phyloP scores from a whole-genome alignment of 2,113 vertebrate genomes.

The Protomyctophum bolini region DNA sequence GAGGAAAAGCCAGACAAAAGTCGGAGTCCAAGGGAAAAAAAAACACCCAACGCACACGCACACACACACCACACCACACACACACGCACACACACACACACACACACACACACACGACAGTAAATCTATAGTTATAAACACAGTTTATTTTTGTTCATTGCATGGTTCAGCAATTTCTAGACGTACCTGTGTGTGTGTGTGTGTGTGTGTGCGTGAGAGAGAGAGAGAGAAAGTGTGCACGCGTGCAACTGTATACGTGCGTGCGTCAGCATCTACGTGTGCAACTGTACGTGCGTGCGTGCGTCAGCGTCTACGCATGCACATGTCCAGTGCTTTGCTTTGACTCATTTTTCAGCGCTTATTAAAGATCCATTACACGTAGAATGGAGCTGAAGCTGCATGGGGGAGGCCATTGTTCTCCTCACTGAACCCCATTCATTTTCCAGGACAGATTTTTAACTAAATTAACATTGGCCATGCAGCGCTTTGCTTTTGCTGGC shows the following conservation, averaged over 20 bases:
- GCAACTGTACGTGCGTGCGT: not conserved
- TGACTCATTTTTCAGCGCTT: constrained; percentile 3
- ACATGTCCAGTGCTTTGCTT: not conserved
- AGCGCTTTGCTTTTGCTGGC: not conserved
- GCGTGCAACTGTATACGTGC: not conserved
- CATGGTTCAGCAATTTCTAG: constrained; percentile 56
- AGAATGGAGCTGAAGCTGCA: too few species aligned
- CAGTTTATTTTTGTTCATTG: constrained; percentile 41
- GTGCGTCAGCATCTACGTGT: not conserved
- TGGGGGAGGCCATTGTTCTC: constrained; percentile 1
- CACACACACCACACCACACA: not conserved
- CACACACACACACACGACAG: constrained; percentile 4
- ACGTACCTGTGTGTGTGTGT: not conserved
- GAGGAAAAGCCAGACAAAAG: constrained; percentile 53
- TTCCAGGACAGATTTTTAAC: not conserved
- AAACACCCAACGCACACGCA: not conserved
- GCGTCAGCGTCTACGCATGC: not conserved
- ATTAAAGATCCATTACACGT: not conserved
- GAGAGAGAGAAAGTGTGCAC: too few species aligned
- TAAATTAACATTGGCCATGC: not conserved
- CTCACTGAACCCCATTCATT: not conserved
- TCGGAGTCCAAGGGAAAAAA: not conserved
- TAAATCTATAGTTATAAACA: constrained; percentile 55
- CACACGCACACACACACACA: not conserved
- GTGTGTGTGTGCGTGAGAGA: not conserved